Percentiles rank a stretch among this genome's conserved stretches.
phyloP scores from a whole-genome alignment of 2,113 vertebrate genomes.

The cattle (Bos taurus) region DNA sequence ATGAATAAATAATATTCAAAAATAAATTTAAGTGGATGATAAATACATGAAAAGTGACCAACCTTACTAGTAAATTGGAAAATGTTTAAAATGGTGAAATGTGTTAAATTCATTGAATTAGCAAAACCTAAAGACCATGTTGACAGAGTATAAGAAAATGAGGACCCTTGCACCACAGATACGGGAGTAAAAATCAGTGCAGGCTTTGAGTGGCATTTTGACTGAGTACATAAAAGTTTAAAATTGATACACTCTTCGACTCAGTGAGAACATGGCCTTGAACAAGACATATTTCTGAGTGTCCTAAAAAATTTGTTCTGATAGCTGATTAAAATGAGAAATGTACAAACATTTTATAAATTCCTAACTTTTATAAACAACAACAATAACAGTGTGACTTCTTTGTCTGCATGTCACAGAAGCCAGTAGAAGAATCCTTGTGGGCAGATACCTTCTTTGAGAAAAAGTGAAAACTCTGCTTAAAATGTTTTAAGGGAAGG shows the following conservation, averaged over 20 bases:
- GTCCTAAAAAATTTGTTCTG: neutral
- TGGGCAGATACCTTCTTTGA: neutral
- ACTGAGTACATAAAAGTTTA: neutral
- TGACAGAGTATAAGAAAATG: neutral
- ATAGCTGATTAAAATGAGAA: neutral
- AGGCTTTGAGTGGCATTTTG: neutral
- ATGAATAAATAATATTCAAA: neutral
- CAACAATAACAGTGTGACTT: neutral
- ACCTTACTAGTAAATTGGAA: neutral
- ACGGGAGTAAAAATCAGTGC: neutral
- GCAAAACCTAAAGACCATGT: neutral
- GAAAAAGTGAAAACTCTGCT: neutral
- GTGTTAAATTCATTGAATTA: neutral
- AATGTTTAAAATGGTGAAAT: neutral
- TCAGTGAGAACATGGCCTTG: neutral
- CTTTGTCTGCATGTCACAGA: neutral
- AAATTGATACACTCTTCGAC: neutral
- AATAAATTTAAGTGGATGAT: neutral
- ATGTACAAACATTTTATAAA: neutral
- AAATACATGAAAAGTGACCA: neutral
- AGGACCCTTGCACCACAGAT: neutral
- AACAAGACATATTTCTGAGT: neutral
- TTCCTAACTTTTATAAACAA: neutral
- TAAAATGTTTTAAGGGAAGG: neutral
- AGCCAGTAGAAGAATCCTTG: neutral